Conservation (phyloP, 2,888 invertebrate species). For the Calephelis perditalis region DNA sequence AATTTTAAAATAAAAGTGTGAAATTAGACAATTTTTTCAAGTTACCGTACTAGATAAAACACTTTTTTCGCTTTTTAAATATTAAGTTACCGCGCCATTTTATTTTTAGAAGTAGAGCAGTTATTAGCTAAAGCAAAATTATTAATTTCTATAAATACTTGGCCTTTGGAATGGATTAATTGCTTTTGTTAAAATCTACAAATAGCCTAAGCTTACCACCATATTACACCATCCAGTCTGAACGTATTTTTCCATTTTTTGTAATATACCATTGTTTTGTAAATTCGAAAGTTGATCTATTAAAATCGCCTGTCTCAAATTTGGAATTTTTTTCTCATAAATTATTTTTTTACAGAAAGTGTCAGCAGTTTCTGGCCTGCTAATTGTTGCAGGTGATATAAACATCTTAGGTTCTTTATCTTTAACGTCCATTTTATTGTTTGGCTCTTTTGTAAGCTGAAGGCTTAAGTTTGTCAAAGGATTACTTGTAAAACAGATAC, state of each 20-base stretch:
- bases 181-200: no score
- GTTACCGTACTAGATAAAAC: no score
- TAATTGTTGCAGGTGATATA: neutral
- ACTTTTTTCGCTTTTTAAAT: no score
- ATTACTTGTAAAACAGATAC: no score
- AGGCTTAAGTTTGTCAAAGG: no score
- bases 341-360: neutral
- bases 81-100: no score
- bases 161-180: no score
- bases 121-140: no score
- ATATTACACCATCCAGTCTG: conserved; percentile 55
- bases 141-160: no score
- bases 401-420: neutral
- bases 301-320: neutral
- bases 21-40: no score
- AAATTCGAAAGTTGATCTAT: neutral
- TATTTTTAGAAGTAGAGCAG: no score
- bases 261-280: neutral
- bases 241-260: conserved; percentile 32
- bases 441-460: neutral
- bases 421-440: neutral
- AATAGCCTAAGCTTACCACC: conserved; percentile 40
- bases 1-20: no score
- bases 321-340: neutral
- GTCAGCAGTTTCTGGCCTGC: neutral